Percentiles rank a stretch among this genome's conserved stretches.
These are phyloP conservation scores for Poicephalus gulielmi DNA, from an alignment of 2,113 vertebrate species.

Conservation along the genomic window DNA sequence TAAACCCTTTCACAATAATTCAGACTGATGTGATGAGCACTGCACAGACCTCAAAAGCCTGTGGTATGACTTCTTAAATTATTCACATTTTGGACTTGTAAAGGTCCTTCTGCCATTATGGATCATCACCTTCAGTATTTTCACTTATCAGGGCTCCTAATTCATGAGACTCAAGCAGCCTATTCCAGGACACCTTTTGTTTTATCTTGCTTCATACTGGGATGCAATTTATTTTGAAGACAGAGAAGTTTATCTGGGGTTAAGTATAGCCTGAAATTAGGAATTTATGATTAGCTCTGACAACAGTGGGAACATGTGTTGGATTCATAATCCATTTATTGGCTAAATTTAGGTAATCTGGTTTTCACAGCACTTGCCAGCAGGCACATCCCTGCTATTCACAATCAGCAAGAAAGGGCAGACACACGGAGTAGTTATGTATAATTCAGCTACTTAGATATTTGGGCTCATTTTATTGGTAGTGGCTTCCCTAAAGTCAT, in stretches of 20 bases:
- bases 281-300: constrained; percentile 46
- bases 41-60: not conserved
- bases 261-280: not conserved
- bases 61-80: not conserved
- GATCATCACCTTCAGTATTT: not conserved
- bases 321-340: constrained; percentile 60
- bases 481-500: not conserved
- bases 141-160: not conserved
- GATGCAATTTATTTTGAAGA: not conserved
- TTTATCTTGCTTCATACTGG: not conserved
- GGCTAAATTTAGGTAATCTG: constrained; percentile 64
- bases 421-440: not conserved
- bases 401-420: not conserved
- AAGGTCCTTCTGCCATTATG: not conserved
- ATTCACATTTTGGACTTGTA: not conserved
- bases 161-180: not conserved
- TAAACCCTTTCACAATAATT: not conserved
- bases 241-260: constrained; percentile 10
- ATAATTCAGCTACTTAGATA: not conserved
- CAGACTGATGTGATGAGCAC: not conserved
- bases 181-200: not conserved
- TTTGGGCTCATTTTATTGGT: not conserved
- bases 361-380: constrained; percentile 43
- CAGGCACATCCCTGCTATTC: constrained; percentile 7
- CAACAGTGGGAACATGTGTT: constrained; percentile 34